Evolutionary conservation across 1,140 invertebrate species (phyloP).

Genomic region (Choristoneura fumiferana): DNA sequence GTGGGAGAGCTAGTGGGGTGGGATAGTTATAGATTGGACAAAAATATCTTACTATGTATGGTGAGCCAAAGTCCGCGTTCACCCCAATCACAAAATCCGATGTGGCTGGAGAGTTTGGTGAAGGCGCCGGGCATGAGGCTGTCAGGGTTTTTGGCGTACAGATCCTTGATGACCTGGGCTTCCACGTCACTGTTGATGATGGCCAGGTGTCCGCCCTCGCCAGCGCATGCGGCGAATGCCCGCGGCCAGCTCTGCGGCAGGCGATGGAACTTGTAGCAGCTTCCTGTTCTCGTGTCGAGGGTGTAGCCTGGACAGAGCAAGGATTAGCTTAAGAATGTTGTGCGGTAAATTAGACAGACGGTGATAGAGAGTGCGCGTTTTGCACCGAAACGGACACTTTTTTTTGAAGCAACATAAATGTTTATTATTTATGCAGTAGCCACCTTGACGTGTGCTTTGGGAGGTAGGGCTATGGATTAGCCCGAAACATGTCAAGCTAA

Average conservation of each 20-base stretch:
- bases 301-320: neutral
- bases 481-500: too few relatives aligned
- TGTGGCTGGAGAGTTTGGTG: neutral
- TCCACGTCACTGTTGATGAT: conserved; percentile 7
- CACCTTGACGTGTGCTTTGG: too few relatives aligned
- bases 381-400: too few relatives aligned
- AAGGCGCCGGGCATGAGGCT: neutral
- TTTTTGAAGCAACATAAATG: too few relatives aligned
- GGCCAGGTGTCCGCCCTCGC: neutral
- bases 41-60: neutral
- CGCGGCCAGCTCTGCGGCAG: neutral
- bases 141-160: conserved; percentile 1
- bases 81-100: neutral
- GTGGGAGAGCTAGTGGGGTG: too few relatives aligned
- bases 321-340: too few relatives aligned
- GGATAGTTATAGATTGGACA: neutral
- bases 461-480: too few relatives aligned
- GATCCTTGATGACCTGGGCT: neutral
- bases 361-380: too few relatives aligned
- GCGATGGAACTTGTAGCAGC: conserved; percentile 6
- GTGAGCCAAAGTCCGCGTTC: conserved; percentile 1
- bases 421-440: too few relatives aligned
- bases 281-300: neutral
- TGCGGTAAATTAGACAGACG: too few relatives aligned
- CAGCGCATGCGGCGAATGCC: neutral